Evolutionary conservation across 37 sponge, comb jelly and placozoan species (phyloP).

Genomic region (Aplysina aerophoba): DNA sequence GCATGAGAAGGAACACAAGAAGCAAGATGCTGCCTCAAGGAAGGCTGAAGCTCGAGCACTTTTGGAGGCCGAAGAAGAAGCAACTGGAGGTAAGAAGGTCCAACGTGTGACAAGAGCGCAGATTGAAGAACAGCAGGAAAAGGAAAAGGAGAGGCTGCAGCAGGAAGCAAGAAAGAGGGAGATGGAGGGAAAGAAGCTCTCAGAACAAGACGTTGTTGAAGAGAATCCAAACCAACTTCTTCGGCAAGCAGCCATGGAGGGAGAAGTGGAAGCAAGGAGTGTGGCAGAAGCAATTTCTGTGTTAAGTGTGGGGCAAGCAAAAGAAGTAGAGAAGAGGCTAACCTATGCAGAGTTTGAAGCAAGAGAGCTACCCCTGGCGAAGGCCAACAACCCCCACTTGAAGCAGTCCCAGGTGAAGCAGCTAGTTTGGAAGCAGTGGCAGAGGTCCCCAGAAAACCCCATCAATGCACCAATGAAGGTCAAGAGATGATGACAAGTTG

Average conservation of each 20-base stretch:
- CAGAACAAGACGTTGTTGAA: slow-evolving; percentile 47
- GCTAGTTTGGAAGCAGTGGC: slow-evolving; percentile 93
- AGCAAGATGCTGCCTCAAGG: slow-evolving; percentile 70
- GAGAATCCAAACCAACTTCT: slow-evolving; percentile 89
- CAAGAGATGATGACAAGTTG: not conserved
- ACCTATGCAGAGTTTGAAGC: slow-evolving; percentile 93
- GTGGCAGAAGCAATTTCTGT: slow-evolving; percentile 91
- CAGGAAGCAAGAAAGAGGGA: slow-evolving; percentile 21
- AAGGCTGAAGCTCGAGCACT: slow-evolving; percentile 64
- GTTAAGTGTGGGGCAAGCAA: slow-evolving; percentile 43
- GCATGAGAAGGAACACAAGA: slow-evolving; percentile 78
- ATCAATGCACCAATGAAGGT: slow-evolving; percentile 71
- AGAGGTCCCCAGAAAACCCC: slow-evolving; percentile 97
- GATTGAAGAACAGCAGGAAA: slow-evolving; percentile 50
- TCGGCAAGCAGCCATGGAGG: slow-evolving; percentile 52
- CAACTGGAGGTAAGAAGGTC: slow-evolving; percentile 43
- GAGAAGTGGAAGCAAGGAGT: slow-evolving; percentile 72
- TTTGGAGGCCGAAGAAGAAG: slow-evolving; percentile 80
- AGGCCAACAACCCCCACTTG: slow-evolving; percentile 86
- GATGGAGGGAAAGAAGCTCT: slow-evolving; percentile 46
- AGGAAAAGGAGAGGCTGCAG: slow-evolving; percentile 27
- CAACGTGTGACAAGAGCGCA: slow-evolving; percentile 80
- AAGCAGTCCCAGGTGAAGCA: slow-evolving; percentile 93
- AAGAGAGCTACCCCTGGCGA: slow-evolving; percentile 74
- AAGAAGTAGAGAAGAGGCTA: slow-evolving; percentile 75